Evolutionary conservation across 2,888 invertebrate species (phyloP), one percentile per base, ranked within the genome.

Genomic region (Pachycephus smyrnensis): DNA sequence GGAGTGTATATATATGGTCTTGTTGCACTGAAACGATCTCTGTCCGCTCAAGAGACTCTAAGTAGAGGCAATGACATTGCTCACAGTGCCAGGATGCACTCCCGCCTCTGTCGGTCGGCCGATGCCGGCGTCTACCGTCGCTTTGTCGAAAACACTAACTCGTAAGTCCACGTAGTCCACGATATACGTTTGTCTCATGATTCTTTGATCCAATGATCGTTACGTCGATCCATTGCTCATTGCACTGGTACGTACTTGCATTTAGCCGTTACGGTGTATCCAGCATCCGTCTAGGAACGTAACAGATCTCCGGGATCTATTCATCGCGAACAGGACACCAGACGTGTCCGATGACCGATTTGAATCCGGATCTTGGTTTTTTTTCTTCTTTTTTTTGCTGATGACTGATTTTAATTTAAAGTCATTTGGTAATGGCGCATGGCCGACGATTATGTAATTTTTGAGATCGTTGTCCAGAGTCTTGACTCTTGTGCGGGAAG

Each of bases 51-150:
- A 71, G 71, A 1, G 71, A 71, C 71, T 71, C 71, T 71, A 71
- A 12, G 71, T 9, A 12, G 71, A 71, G 86, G 87, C 89, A 89
- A 89, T 89, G 89, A 89, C 89, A 89, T 89, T 89, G 89, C 88
- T 86, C 87, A 68, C 78, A 80, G 75, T 81, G 79, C 82, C 82
- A 82, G 82, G 83, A 82, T 82, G 80, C 80, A 74, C 75, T 79
- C 73, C 78, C 77, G 80, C 78, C 79, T 74, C 73, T 77, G 76
- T 75, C 77, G 71, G 68, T 40, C 55, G 37, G 69, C 68, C 32
- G 71, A 71, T 33, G 71, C 32, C 69, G 75, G 77, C 77, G 68
- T 73, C 77, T 32, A 32, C 33, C 71, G 31, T 71, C 71, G 71
- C 71, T 15, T 71, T 23, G 55, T 55, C 23, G 55, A 55, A 55